Percentiles rank a stretch among this genome's conserved stretches.
These are phyloP conservation scores for Hyalella azteca DNA, from an alignment of 2,888 invertebrate genomes.

Conservation along the genomic window DNA sequence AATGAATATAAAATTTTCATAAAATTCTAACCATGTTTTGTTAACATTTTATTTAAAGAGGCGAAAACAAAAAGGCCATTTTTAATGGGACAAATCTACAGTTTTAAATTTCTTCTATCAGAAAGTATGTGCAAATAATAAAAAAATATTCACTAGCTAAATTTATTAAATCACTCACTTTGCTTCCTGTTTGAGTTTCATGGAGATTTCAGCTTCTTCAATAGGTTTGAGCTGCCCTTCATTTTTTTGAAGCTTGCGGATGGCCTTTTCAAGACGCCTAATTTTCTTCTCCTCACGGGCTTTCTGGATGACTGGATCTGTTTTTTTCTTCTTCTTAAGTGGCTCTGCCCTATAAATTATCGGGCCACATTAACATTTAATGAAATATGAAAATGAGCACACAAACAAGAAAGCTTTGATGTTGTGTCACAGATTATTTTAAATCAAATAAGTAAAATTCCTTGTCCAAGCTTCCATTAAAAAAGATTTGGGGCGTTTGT, in stretches of 20 bases:
- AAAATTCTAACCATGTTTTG: no score
- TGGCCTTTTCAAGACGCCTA: constrained; percentile 85
- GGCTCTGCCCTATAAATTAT: constrained; percentile 75
- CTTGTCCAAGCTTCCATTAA: no score
- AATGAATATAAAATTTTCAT: no score
- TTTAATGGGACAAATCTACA: no score
- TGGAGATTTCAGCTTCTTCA: constrained; percentile 80
- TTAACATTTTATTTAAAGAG: no score
- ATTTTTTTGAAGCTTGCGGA: constrained; percentile 79
- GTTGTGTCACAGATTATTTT: no score
- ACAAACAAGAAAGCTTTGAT: no score
- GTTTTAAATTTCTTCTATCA: background rate
- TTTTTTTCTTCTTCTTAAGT: constrained; percentile 84
- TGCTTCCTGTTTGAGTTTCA: constrained; percentile 71
- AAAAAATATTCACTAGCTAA: background rate
- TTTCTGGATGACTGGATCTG: constrained; percentile 81
- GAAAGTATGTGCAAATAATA: background rate
- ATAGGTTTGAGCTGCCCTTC: constrained; percentile 87
- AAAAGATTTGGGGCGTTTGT: background rate
- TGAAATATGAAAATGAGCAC: no score
- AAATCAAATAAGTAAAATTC: no score
- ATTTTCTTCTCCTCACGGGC: constrained; percentile 81
- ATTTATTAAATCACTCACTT: constrained; percentile 66
- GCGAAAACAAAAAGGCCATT: no score
- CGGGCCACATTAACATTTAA: background rate